Conservation (phyloP, 2,113 vertebrate species). For the Syrmaticus mikado region DNA sequence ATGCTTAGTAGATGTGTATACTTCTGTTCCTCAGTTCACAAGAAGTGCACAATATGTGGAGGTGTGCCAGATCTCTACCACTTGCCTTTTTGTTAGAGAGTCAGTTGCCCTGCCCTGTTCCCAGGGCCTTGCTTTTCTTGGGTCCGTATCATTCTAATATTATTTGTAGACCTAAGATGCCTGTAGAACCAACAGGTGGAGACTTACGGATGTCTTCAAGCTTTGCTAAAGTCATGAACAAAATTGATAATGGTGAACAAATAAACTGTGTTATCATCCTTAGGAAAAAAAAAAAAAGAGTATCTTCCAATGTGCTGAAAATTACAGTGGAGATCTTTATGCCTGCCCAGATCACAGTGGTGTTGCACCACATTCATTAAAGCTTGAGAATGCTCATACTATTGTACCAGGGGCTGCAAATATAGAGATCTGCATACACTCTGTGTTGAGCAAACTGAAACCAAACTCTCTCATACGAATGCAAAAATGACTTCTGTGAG, state of each 20-base stretch:
- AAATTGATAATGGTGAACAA: neutral
- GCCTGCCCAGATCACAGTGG: neutral
- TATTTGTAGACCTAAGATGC: neutral
- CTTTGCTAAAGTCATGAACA: neutral
- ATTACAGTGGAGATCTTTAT: neutral
- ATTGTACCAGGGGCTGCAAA: neutral
- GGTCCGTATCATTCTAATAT: accelerated
- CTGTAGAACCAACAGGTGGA: neutral
- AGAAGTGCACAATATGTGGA: accelerated
- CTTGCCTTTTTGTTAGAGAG: accelerated
- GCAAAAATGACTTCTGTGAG: accelerated
- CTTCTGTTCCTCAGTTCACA: neutral
- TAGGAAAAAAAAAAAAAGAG: neutral
- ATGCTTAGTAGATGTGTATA: neutral
- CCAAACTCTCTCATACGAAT: accelerated
- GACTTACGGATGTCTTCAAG: neutral
- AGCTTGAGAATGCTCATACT: neutral
- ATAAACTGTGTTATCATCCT: neutral
- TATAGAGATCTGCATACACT: neutral
- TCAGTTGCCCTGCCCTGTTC: neutral
- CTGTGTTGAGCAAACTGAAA: neutral
- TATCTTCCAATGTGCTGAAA: neutral
- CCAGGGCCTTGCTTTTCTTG: neutral
- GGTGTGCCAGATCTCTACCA: neutral
- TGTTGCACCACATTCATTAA: neutral